Evolutionary conservation across 2,888 invertebrate species (phyloP), one percentile per base, ranked within the genome.

Genomic region (Ceramica pisi): DNA sequence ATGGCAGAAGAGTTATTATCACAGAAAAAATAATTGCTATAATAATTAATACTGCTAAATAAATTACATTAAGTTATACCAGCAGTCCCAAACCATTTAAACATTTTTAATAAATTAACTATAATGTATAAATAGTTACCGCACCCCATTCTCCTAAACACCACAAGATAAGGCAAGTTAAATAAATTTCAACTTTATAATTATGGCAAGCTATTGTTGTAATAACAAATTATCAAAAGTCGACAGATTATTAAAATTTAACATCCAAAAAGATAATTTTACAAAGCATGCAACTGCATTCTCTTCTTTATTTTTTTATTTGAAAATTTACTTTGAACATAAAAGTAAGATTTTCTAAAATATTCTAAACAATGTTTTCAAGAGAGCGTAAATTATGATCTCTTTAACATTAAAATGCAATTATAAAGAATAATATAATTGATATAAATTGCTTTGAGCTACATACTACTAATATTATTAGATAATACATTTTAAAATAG

Each of bases 1-100:
- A 88, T 90, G 91, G 91, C 90, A 88, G 86, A 90, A 87, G 88
- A 81, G 84, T 86, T 88, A 88, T 89, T 92, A 93, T 93, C 92
- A 93, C 93, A 92, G 92, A 89, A 82, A 84, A 81, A 81, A 85
- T 70, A 80, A 77, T 83, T 81, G 67, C 79, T 81, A 78, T 70
- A 73, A 67, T 69, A 83, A 83, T 85, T 88, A 91, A 90, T 90
- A 90, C 90, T 89, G 87, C 87, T 85, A 78, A 82, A 86, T 80
- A 83, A 76, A 83, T 80, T 84, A 86, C 51, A 67, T 81, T 84
- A 85, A 84, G 78, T 80, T 81, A 80, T 65, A 83, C 71, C 59
- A 83, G 76, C 80, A 80, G 71, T 72, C 86, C 88, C 75, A 82
- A 79, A 72, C 83, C 82, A 77, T 68, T 68, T 64, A 62, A 59